These are phyloP conservation scores for Circaetus cinerascens DNA, from an alignment of 2,113 vertebrate species.

Conservation along the genomic window DNA sequence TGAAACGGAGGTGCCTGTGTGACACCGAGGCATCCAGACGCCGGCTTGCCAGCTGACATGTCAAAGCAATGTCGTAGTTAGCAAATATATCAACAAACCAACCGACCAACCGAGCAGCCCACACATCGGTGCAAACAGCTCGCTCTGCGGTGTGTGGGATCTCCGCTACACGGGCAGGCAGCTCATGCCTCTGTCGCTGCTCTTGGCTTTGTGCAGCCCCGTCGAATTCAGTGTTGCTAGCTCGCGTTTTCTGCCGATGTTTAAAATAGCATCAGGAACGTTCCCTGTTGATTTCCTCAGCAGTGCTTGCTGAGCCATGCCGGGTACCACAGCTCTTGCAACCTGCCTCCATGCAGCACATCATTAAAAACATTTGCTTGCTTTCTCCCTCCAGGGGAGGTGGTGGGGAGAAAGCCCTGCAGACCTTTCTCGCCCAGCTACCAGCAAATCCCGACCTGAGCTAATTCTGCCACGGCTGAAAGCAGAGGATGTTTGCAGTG, in stretches of 20 bases:
- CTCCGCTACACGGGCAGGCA: background rate
- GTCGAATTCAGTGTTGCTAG: background rate
- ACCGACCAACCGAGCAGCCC: background rate
- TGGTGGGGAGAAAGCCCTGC: background rate
- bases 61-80: background rate
- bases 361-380: background rate
- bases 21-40: background rate
- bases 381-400: background rate
- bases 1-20: background rate
- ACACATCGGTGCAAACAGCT: background rate
- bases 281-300: background rate
- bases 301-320: background rate
- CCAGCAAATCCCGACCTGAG: background rate
- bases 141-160: background rate
- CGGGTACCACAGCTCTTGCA: background rate
- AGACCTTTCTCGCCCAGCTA: background rate
- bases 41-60: background rate
- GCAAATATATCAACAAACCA: background rate
- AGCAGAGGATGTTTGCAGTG: background rate
- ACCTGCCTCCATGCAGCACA: background rate
- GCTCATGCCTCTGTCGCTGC: background rate
- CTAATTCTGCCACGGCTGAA: constrained; percentile 19
- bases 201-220: background rate
- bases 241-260: constrained; percentile 7
- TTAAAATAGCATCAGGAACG: constrained; percentile 55